Conservation (phyloP, 2,797 vertebrate genomes). For the Scomberomorus guttatus region DNA sequence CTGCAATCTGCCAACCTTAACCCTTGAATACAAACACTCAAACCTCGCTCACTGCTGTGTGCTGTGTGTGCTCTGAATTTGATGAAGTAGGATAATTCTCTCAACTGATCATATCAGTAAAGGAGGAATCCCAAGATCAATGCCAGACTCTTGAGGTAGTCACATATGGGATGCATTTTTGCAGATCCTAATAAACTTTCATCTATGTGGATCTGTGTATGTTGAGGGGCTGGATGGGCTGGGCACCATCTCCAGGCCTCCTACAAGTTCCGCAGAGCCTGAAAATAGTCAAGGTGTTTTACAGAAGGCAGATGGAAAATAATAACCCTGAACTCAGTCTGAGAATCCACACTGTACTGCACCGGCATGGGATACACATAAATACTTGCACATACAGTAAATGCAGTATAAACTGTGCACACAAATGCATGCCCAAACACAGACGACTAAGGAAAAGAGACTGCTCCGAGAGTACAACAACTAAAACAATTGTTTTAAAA, state of each 20-base stretch:
- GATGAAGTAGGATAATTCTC: slow-evolving; percentile 83
- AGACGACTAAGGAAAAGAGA: not conserved
- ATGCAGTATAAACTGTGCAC: not conserved
- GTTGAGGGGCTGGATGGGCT: slow-evolving; percentile 55
- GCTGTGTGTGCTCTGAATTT: slow-evolving; percentile 84
- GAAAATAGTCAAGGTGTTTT: slow-evolving; percentile 55
- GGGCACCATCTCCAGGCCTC: slow-evolving; percentile 65
- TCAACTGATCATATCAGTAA: slow-evolving; percentile 84
- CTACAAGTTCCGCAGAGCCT: slow-evolving; percentile 41
- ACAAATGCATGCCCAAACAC: not conserved
- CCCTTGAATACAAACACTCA: slow-evolving; percentile 12
- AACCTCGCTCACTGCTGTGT: slow-evolving; percentile 41
- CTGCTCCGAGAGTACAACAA: not conserved
- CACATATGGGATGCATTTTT: slow-evolving; percentile 87
- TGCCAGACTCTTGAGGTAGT: slow-evolving; percentile 80
- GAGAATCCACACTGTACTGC: slow-evolving; percentile 13
- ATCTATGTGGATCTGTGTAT: slow-evolving; percentile 77
- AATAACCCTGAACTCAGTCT: slow-evolving; percentile 42
- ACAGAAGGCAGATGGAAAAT: slow-evolving; percentile 62
- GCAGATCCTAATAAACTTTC: slow-evolving; percentile 85
- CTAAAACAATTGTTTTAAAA: not conserved
- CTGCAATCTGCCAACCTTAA: slow-evolving; percentile 20
- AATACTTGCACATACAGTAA: slow-evolving; percentile 5
- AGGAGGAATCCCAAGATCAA: slow-evolving; percentile 84
- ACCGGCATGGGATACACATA: not conserved